Evolutionary conservation across 2,113 vertebrate genomes (phyloP), one percentile per base, ranked within the genome.

Genomic region (Eurypyga helias): DNA sequence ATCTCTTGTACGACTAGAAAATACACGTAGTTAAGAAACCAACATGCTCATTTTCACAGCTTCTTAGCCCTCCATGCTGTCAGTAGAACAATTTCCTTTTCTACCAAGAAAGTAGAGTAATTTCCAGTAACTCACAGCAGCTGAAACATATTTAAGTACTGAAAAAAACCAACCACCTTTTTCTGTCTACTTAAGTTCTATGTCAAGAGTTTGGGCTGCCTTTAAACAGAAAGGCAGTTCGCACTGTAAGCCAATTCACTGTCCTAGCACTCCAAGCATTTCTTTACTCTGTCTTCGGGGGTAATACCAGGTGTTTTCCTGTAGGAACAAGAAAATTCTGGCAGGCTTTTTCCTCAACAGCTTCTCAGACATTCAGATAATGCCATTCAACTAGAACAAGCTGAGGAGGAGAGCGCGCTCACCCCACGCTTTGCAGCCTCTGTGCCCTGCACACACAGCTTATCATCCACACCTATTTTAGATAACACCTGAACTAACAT

Each of bases 121-220:
- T 85, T 97, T 97, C 97, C 97, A 96, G 96, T 89, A 97, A 97
- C 86, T 96, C 65, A 61, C 12, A 60, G 91, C 92, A 96, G 79
- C 73, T 83, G 81, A 92, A 97, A 70, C 48, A 86, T 2, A 7
- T 76, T 94, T 79, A 95, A 89, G 69, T 49, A 84, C 78, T 72
- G 88, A 92, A 89, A 94, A 91, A 70, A 76, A 17, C 11, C 78
- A 87, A 92, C 55, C 69, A 84, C 72, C 79, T 93, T 95, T 82
- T 92, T 96, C 92, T 95, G 86, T 65, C 88, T 96, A 52, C 65
- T 90, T 80, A 80, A 87, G 83, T 66, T 83, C 17, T 48, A 29
- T 70, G 72, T 77, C 80, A 90, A 41, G 83, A 94, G 60, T 78
- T 76, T 48, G 54, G 69, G 58, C 45, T 89, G 83, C 73, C 72